Evolutionary conservation across 1,140 invertebrate species (phyloP).

Genomic region (Aphelenchoides fujianensis): DNA sequence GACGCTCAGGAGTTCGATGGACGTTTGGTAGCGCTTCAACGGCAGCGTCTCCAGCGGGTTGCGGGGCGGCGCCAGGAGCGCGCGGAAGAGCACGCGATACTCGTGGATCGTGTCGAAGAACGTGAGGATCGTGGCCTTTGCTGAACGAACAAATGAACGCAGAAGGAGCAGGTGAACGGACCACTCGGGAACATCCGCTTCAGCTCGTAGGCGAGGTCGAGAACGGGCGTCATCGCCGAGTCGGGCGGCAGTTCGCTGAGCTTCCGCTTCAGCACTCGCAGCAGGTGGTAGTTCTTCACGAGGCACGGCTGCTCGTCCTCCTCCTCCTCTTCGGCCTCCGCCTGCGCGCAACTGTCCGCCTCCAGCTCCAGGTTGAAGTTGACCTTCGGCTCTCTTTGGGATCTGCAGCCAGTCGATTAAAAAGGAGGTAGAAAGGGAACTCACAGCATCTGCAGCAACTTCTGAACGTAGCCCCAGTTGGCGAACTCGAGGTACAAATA

Average conservation of each 20-base stretch:
- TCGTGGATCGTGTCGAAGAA: constrained; percentile 26
- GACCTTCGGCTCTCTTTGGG: not conserved
- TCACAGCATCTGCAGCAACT: constrained; percentile 21
- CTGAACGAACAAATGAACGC: constrained; percentile 20
- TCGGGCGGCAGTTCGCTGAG: constrained; percentile 11
- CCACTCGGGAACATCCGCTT: constrained; percentile 32
- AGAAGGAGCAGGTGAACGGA: not conserved
- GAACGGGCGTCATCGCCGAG: constrained; percentile 4
- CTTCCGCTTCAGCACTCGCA: constrained; percentile 18
- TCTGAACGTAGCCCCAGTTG: constrained; percentile 25
- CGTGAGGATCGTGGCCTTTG: constrained; percentile 5
- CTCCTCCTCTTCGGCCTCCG: not conserved
- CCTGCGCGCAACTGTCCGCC: not conserved
- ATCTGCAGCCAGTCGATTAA: not conserved
- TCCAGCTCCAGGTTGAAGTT: not conserved
- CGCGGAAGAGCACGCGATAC: constrained; percentile 16
- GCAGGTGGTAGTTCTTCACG: constrained; percentile 34
- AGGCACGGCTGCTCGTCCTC: not conserved
- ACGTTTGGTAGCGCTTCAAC: not conserved
- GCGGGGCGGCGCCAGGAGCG: not conserved
- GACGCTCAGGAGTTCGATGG: constrained; percentile 26
- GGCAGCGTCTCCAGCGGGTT: constrained; percentile 12
- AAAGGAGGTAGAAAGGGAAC: not conserved
- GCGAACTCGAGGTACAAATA: constrained; percentile 19
- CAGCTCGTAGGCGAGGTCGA: constrained; percentile 36